These are phyloP conservation scores for Amphiprion clarkii DNA, from an alignment of 2,797 vertebrate species.

Conservation along the genomic window DNA sequence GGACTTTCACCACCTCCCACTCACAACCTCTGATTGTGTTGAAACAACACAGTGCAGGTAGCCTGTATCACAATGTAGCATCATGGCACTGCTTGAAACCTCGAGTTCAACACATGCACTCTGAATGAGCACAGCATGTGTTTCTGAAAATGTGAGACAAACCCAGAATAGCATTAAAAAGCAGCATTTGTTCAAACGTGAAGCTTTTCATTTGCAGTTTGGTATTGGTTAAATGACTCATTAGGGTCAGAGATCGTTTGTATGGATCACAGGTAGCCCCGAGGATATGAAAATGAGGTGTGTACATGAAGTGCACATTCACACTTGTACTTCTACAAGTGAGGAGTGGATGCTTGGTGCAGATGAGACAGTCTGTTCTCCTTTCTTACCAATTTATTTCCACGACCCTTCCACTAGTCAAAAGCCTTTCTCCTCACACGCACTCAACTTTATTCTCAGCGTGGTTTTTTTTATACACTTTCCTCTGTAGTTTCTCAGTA, in stretches of 20 bases:
- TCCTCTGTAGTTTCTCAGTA: neutral
- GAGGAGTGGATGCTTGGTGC: neutral
- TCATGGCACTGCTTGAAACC: conserved; percentile 18
- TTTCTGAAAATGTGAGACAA: conserved; percentile 16
- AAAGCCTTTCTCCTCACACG: neutral
- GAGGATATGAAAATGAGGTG: conserved; percentile 28
- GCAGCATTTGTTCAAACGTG: neutral
- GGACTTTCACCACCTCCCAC: conserved; percentile 38
- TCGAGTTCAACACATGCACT: conserved; percentile 2
- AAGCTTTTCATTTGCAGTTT: conserved; percentile 28
- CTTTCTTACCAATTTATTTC: conserved; percentile 36
- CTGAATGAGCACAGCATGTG: conserved; percentile 3
- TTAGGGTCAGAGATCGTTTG: conserved; percentile 32
- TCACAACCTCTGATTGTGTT: conserved; percentile 34
- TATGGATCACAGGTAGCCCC: conserved; percentile 37
- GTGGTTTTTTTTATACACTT: neutral
- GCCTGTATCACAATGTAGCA: conserved; percentile 26
- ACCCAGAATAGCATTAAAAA: conserved; percentile 1
- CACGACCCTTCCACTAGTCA: conserved; percentile 12
- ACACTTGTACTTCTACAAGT: neutral
- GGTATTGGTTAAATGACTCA: conserved; percentile 47
- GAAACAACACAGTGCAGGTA: conserved; percentile 41
- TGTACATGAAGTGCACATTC: conserved; percentile 16
- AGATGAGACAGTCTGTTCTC: conserved; percentile 21
- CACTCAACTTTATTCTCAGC: conserved; percentile 6